Conservation (phyloP, 1,140 invertebrate genomes). For the Temnothorax nylanderi region DNA sequence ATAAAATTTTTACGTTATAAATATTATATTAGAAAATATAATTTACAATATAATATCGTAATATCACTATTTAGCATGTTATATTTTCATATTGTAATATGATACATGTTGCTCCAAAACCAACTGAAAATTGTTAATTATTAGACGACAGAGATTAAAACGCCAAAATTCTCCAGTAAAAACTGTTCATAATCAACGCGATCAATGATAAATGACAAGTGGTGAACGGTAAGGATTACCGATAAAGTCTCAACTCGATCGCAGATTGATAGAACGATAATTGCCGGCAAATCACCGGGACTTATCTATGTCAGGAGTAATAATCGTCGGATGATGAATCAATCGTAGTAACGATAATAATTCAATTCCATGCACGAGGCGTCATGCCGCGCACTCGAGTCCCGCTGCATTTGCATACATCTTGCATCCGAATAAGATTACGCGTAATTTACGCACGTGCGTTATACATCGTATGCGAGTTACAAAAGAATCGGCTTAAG, state of each 20-base stretch:
- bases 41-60: background rate
- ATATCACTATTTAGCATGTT: background rate
- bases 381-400: background rate
- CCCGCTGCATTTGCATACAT: conserved; percentile 20
- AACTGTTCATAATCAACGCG: background rate
- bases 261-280: conserved; percentile 45
- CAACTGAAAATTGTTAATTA: background rate
- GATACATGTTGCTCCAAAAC: background rate
- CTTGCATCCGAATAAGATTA: conserved; percentile 10
- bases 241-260: conserved; percentile 2
- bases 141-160: background rate
- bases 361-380: conserved; percentile 18
- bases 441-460: background rate
- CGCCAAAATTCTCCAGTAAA: background rate
- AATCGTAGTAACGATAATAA: conserved; percentile 48
- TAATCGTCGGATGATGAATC: conserved; percentile 50
- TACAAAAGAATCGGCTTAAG: conserved; percentile 16
- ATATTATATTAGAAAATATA: background rate
- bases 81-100: background rate
- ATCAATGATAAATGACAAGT: conserved; percentile 10
- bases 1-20: background rate
- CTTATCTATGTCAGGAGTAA: conserved; percentile 42
- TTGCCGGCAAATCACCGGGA: conserved; percentile 30
- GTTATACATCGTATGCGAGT: background rate
- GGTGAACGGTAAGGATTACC: background rate